phyloP scores from a whole-genome alignment of 2,888 invertebrate species.

The Octodonta nipae region DNA sequence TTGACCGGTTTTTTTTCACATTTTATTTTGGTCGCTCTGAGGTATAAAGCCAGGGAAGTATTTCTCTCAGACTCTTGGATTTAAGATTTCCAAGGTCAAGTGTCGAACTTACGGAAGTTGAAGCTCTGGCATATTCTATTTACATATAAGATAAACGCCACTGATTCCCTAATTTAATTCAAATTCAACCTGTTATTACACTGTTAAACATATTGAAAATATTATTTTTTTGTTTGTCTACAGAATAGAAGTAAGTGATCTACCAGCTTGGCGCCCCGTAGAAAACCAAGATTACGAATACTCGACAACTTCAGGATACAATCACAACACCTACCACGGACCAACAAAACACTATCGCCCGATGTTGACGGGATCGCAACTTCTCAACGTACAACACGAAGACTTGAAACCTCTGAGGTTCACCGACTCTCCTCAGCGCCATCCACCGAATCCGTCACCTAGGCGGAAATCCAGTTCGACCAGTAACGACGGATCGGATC shows the following conservation, averaged over 20 bases:
- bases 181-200: too few species aligned
- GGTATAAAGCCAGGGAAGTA: too few species aligned
- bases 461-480: slow-evolving; percentile 59
- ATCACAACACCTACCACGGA: slow-evolving; percentile 84
- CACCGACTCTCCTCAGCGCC: slow-evolving; percentile 62
- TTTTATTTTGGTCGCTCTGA: too few species aligned
- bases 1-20: too few species aligned
- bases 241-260: slow-evolving; percentile 25
- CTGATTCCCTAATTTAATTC: too few species aligned
- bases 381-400: slow-evolving; percentile 38
- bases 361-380: slow-evolving; percentile 43
- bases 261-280: slow-evolving; percentile 32
- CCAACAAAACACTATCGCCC: slow-evolving; percentile 63
- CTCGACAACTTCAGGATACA: slow-evolving; percentile 44
- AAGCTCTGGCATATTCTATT: too few species aligned
- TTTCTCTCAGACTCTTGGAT: too few species aligned
- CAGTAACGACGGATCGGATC: slow-evolving; percentile 57
- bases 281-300: slow-evolving; percentile 43
- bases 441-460: slow-evolving; percentile 45
- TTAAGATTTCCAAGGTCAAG: too few species aligned
- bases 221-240: background rate
- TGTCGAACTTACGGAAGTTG: too few species aligned
- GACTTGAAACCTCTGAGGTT: slow-evolving; percentile 55
- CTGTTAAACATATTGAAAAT: background rate
- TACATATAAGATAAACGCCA: too few species aligned